Base-by-base conservation (phyloP, 1,140 invertebrate species). In the Temnothorax curvispinosus region DNA sequence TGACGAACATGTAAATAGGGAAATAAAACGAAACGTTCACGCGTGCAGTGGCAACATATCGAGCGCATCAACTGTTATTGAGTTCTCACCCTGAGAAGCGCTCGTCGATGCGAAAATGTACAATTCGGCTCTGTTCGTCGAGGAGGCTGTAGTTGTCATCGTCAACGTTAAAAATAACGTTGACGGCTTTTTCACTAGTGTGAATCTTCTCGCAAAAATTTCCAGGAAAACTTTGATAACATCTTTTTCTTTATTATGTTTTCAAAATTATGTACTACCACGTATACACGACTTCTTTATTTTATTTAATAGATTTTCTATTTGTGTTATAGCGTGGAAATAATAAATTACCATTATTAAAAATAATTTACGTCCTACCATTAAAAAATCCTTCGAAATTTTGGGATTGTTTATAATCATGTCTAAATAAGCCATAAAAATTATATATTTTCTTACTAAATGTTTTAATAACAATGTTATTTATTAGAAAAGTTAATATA, bases 71-170 rank as follows among this genome's bases (percentile, higher is more conserved):
- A 47, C 27, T 41, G 41, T 74, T 74, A 60, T 84, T 84, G 69
- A 84, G 32, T 84, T 84, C 69, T 62, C 80, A 50, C 69, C 32
- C 54, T 84, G 80, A 60, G 47, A 27, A 84, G 69, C 38, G 69
- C 56, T 74, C 69, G 27, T 82, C 69, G 67, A 82, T 41, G 69
- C 69, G 80, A 75, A 84, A 84, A 84, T 60, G 80, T 75, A 72
- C 80, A 84, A 84, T 75, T 75, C 80, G 41, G 54, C 54, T 75
- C 27, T 35, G 32, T 54, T 47, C 32, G 44, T 62, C 69, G 80
- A 84, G 54, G 54, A 60, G 69, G 21, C 54, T 74, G 56, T 32
- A 60, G 54, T 74, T 84, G 69, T 84, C 67, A 82, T 47, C 52
- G 67, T n/a, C 54, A 32, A 60, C 41, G 69, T 60, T 74, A 60